A percentile compares a stretch with the other conserved stretches of the same genome.
Conservation (phyloP, 2,113 vertebrate genomes). For the Cyprinodon brontotheroides region DNA sequence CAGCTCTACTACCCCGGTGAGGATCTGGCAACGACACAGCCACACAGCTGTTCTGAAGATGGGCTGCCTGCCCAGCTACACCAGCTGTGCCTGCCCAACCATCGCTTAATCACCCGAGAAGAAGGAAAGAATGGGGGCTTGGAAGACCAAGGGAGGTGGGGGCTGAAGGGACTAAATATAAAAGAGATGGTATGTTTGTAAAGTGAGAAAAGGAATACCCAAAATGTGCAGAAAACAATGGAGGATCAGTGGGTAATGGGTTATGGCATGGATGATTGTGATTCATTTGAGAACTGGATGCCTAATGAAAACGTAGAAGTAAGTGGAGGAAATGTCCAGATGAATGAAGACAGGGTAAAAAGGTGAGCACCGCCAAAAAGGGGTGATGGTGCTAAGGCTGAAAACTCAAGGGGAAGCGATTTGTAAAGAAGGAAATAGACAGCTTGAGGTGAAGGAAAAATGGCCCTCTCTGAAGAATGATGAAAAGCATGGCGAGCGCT, state of each 20-base stretch:
- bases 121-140: conserved; percentile 15
- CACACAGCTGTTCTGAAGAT: conserved; percentile 66
- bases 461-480: conserved; percentile 15
- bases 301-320: conserved; percentile 17
- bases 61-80: conserved; percentile 59
- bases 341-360: conserved; percentile 17
- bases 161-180: neutral
- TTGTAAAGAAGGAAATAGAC: conserved; percentile 23
- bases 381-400: conserved; percentile 27
- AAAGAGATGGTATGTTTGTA: conserved; percentile 14
- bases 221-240: neutral
- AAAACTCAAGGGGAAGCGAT: conserved; percentile 22
- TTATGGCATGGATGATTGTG: neutral
- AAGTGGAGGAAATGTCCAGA: conserved; percentile 14
- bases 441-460: conserved; percentile 40
- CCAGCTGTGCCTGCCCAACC: conserved; percentile 70
- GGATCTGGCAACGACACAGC: conserved; percentile 53
- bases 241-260: neutral
- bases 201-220: neutral
- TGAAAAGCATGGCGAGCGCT: conserved; percentile 32
- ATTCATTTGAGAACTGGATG: neutral
- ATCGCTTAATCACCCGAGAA: conserved; percentile 64
- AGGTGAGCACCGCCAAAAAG: conserved; percentile 6
- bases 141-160: neutral
- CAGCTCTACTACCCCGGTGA: conserved; percentile 53